phyloP scores from a whole-genome alignment of 2,113 vertebrate species.

The Aptenodytes patagonicus region DNA sequence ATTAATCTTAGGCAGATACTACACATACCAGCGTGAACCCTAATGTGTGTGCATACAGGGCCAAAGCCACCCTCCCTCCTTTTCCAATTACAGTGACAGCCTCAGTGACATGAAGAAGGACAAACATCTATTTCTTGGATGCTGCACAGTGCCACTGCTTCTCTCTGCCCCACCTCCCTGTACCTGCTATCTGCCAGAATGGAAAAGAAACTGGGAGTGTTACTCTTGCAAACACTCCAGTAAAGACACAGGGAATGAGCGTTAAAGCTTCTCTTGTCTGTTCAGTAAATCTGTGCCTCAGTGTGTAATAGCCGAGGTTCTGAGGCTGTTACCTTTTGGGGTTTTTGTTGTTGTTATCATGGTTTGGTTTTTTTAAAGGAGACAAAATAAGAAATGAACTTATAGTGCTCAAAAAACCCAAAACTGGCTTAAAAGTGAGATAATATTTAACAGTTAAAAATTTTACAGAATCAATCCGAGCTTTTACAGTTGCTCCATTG shows the following conservation, averaged over 20 bases:
- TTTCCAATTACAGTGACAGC: not conserved
- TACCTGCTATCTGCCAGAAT: not conserved
- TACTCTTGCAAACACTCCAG: not conserved
- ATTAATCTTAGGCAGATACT: constrained; percentile 12
- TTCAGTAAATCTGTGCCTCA: not conserved
- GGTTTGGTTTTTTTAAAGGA: not conserved
- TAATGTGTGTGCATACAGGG: not conserved
- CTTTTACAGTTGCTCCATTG: not conserved
- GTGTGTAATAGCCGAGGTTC: not conserved
- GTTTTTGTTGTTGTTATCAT: not conserved
- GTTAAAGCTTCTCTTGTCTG: not conserved
- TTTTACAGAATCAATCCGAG: not conserved
- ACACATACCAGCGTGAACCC: fast-evolving
- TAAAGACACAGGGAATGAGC: not conserved
- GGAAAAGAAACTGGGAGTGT: not conserved
- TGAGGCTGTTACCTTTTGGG: not conserved
- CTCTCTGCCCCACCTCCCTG: not conserved
- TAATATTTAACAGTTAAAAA: not conserved
- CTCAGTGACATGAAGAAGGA: not conserved
- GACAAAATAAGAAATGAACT: not conserved
- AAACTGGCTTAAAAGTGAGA: not conserved
- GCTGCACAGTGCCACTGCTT: not conserved
- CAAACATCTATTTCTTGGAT: not conserved
- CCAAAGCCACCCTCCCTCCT: not conserved
- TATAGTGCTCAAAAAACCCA: not conserved